These are phyloP conservation scores for Setipinna tenuifilis DNA, from an alignment of 2,797 vertebrate species.

Conservation along the genomic window DNA sequence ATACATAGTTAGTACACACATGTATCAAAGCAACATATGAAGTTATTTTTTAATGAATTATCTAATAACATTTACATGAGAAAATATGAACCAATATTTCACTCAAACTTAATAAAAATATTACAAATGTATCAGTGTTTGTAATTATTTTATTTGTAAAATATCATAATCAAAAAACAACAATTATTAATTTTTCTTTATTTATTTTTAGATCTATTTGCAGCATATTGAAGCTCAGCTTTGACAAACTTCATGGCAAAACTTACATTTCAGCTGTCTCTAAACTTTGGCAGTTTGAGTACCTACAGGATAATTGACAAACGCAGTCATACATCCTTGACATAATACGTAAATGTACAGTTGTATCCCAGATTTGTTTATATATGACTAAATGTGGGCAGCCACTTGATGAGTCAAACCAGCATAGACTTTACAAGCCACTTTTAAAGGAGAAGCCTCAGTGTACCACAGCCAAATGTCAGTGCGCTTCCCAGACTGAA, in stretches of 20 bases:
- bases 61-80: not conserved
- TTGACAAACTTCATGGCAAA: too few relatives aligned
- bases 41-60: not conserved
- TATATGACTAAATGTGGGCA: not conserved
- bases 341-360: not conserved
- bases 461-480: conserved; percentile 10
- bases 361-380: conserved; percentile 9
- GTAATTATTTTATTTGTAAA: too few relatives aligned
- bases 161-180: too few relatives aligned
- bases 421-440: conserved; percentile 4
- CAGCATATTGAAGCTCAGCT: too few relatives aligned
- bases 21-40: not conserved
- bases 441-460: conserved; percentile 4
- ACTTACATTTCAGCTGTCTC: too few relatives aligned
- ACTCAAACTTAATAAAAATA: not conserved
- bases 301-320: not conserved
- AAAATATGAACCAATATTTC: not conserved
- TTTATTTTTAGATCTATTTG: too few relatives aligned
- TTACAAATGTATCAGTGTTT: not conserved
- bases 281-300: not conserved
- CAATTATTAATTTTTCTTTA: too few relatives aligned
- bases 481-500: not conserved
- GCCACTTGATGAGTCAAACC: conserved; percentile 3
- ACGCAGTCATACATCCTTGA: not conserved
- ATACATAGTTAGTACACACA: not conserved